Evolutionary conservation across 2,113 vertebrate genomes (phyloP).

Genomic region (Lycocorax pyrrhopterus): DNA sequence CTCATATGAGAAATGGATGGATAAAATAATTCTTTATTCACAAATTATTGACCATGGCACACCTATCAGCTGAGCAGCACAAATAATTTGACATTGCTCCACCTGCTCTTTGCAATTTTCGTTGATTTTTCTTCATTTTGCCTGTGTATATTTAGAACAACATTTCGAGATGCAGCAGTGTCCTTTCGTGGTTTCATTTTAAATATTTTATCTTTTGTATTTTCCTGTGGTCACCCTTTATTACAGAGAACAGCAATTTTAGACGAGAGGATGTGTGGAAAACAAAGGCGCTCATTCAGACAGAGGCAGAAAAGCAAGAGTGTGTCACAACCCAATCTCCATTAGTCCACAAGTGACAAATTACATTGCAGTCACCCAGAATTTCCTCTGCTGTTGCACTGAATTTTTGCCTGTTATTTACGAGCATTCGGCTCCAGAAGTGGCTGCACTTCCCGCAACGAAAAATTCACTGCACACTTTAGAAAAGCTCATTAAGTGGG

Average conservation of each 20-base stretch:
- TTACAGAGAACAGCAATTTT: background rate
- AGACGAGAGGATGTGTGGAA: background rate
- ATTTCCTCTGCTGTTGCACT: background rate
- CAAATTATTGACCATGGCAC: background rate
- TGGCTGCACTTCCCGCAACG: background rate
- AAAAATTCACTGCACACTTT: background rate
- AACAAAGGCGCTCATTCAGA: background rate
- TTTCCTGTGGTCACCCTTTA: background rate
- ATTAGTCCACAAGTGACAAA: background rate
- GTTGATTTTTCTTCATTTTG: background rate
- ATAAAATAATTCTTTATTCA: background rate
- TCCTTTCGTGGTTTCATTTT: background rate
- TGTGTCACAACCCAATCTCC: background rate
- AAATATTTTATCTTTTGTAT: background rate
- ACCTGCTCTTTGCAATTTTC: background rate
- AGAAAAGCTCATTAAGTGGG: background rate
- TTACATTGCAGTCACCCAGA: background rate
- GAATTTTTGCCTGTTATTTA: slow-evolving; percentile 14
- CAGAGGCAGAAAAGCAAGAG: background rate
- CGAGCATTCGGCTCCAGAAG: background rate
- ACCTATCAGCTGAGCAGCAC: background rate
- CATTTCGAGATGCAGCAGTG: background rate
- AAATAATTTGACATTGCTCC: background rate
- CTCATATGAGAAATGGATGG: background rate
- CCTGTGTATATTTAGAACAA: background rate